Conservation (phyloP, 2,113 vertebrate genomes). For the Phaethon lepturus region DNA sequence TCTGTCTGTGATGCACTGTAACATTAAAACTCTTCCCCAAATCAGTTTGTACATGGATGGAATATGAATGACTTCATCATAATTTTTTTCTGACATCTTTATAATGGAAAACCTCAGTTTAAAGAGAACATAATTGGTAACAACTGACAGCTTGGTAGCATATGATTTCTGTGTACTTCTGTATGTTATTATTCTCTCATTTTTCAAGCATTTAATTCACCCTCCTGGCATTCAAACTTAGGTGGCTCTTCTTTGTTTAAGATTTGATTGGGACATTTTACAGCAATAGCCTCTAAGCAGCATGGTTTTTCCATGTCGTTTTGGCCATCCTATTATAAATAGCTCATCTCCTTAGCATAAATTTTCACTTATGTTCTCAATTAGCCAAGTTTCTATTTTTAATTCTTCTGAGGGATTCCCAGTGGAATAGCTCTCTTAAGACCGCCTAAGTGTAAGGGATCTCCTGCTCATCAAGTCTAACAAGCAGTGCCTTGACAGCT, state of each 20-base stretch:
- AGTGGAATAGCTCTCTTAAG: background rate
- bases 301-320: background rate
- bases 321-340: background rate
- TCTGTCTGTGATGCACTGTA: background rate
- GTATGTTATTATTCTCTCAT: background rate
- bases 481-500: background rate
- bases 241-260: background rate
- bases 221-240: background rate
- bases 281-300: background rate
- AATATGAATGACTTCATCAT: background rate
- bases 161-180: background rate
- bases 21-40: background rate
- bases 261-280: background rate
- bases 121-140: background rate
- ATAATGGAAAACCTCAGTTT: background rate
- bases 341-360: background rate
- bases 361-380: background rate
- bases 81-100: background rate
- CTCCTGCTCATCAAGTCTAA: constrained; percentile 4
- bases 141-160: background rate
- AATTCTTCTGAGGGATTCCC: background rate
- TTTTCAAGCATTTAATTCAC: background rate
- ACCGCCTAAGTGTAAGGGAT: background rate
- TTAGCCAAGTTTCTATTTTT: constrained; percentile 20
- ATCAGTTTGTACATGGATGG: background rate